Percentiles rank a stretch among this genome's conserved stretches.
Conservation (phyloP, 2,113 vertebrate genomes). For the Xenus cinereus region DNA sequence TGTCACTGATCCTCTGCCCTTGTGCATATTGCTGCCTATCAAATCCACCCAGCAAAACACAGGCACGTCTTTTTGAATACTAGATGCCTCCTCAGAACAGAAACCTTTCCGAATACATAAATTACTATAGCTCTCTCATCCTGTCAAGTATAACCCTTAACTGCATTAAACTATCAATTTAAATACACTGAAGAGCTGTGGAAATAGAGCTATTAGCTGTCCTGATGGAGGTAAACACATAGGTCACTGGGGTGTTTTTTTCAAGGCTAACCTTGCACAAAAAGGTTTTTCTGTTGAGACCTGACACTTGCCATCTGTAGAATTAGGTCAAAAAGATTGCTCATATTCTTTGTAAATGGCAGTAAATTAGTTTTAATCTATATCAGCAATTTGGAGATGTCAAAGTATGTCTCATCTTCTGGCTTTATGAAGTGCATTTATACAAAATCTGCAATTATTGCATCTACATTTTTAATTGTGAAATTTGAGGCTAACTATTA, state of each 20-base stretch:
- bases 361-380: not conserved
- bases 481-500: not conserved
- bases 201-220: not conserved
- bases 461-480: not conserved
- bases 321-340: not conserved
- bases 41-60: not conserved
- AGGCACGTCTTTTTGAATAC: not conserved
- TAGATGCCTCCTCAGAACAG: not conserved
- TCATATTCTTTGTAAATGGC: not conserved
- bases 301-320: not conserved
- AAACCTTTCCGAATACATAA: not conserved
- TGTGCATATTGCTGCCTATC: not conserved
- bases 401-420: not conserved
- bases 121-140: not conserved
- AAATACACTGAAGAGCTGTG: not conserved
- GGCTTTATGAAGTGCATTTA: not conserved
- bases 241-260: not conserved
- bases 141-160: not conserved
- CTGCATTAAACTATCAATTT: not conserved
- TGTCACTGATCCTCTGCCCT: not conserved
- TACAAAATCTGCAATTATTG: not conserved
- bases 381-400: not conserved
- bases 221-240: not conserved
- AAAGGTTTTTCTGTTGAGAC: constrained; percentile 3
- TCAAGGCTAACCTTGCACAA: not conserved